Base-by-base conservation (phyloP, 2,797 vertebrate genomes). In the Tinamus major region DNA sequence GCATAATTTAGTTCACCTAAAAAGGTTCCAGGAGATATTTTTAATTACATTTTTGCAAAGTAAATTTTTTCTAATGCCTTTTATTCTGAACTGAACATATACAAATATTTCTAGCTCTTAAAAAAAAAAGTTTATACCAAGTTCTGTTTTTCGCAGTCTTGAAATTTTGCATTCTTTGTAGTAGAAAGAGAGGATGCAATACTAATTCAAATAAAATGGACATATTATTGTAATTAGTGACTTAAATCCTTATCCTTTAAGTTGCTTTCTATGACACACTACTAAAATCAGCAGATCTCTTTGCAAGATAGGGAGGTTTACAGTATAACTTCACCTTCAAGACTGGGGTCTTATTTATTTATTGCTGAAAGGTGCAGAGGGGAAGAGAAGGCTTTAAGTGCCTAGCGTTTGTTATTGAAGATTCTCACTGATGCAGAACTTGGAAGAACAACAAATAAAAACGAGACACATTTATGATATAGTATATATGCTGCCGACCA, bases 1-100 rank as follows among this genome's bases (percentile, higher is more conserved):
- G 90, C 94, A 96, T 97, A 97, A 98, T 98, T 97, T 97, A 98
- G 96, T 95, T 97, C 95, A 97, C 83, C 95, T 95, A 78, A 95
- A 96, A 97, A 97, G 97, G 86, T 91, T 96, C 97, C 96, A 70
- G 85, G 48, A 92, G 82, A 55, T 86, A 87, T 94, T 96, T 95
- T 96, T 90, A 96, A 96, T 96, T 92, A 82, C 13, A 48, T 82
- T 84, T 92, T 88, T 88, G 18, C 35, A 64, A 89, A 83, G 46
- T 70, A 1, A 7, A 31, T 62, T 61, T 76, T 72, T 95, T 95
- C 84, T 55, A 96, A 93, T 83, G 39, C 44, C 67, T 94, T 96
- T 89, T 89, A 79, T 77, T 82, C 92, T 90, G 29, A 84, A 87
- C 78, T 94, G 85, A 92, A 92, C 58, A 94, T 90, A 85, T 96